These are phyloP conservation scores for Dione juno DNA, from an alignment of 2,888 invertebrate genomes.

Conservation along the genomic window DNA sequence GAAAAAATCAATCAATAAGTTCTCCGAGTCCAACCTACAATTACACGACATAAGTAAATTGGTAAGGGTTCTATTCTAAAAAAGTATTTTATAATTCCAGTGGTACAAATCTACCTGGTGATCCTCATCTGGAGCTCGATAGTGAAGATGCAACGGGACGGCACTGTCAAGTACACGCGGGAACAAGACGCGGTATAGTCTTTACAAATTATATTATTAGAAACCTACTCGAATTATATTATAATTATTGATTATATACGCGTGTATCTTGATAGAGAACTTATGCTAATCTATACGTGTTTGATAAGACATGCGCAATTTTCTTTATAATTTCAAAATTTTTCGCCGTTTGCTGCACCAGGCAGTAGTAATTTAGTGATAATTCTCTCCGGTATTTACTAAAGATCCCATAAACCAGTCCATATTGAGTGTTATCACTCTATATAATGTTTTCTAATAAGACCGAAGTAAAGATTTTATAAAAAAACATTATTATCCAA, in stretches of 20 bases:
- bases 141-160: constrained; percentile 76
- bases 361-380: background rate
- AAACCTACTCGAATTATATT: background rate
- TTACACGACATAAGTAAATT: too few relatives aligned
- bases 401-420: too few relatives aligned
- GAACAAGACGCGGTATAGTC: constrained; percentile 63
- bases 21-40: too few relatives aligned
- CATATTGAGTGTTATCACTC: too few relatives aligned
- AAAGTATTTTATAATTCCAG: constrained; percentile 51
- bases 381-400: background rate
- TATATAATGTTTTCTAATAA: too few relatives aligned
- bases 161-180: constrained; percentile 73
- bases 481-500: too few relatives aligned
- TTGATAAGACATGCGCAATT: too few relatives aligned
- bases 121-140: constrained; percentile 78
- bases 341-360: too few relatives aligned
- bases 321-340: too few relatives aligned
- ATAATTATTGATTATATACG: background rate
- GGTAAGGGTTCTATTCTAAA: background rate
- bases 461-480: too few relatives aligned
- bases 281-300: background rate
- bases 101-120: constrained; percentile 74
- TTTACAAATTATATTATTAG: background rate
- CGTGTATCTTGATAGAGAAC: background rate
- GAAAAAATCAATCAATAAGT: too few relatives aligned